These are phyloP conservation scores for Probosciger aterrimus DNA, from an alignment of 2,113 vertebrate genomes.

Conservation along the genomic window DNA sequence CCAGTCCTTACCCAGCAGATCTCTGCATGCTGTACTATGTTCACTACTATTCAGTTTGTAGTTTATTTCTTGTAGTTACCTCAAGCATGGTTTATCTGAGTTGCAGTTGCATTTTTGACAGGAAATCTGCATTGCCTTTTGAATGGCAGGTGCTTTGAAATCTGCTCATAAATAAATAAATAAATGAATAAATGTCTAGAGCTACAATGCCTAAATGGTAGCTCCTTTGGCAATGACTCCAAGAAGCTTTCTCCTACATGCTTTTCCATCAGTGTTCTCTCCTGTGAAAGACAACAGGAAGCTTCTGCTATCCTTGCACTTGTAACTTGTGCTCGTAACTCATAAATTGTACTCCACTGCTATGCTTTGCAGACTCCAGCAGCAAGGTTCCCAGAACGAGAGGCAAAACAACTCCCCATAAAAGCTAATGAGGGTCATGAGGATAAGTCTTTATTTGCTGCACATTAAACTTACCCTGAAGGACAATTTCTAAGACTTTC, in stretches of 20 bases:
- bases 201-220: background rate
- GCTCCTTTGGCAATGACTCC: background rate
- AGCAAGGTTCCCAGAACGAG: background rate
- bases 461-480: slow-evolving; percentile 16
- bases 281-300: background rate
- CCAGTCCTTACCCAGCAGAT: background rate
- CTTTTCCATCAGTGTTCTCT: background rate
- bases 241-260: background rate
- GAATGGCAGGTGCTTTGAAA: background rate
- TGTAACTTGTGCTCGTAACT: background rate
- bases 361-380: background rate
- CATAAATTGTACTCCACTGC: background rate
- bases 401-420: background rate
- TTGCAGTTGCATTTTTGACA: background rate
- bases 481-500: slow-evolving; percentile 20
- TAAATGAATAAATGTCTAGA: background rate
- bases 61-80: background rate
- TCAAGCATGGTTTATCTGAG: background rate
- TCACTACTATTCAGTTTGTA: background rate
- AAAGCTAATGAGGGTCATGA: background rate
- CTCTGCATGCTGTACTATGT: background rate
- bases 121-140: background rate
- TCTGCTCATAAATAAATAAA: background rate
- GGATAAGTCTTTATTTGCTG: background rate
- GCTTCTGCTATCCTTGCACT: background rate